Base-by-base conservation (phyloP, 2,888 invertebrate species). In the Lasioglossum pauxillum region DNA sequence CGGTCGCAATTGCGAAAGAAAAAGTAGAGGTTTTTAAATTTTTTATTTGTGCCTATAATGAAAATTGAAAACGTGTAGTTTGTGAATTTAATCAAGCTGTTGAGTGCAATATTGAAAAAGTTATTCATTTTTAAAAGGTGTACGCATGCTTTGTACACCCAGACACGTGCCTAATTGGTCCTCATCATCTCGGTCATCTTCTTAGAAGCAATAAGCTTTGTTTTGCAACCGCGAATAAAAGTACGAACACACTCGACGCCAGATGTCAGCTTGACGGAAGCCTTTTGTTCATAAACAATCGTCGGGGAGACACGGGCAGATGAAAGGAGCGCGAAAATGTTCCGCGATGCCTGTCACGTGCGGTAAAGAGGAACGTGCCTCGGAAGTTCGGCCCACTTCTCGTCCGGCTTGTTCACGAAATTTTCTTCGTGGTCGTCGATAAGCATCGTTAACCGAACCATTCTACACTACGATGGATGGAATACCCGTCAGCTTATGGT, bases 321-420 rank as follows among this genome's bases (percentile, higher is more conserved):
- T 71, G 75, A 86, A 83, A 64, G 38, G 41, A 38, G 74, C 79
- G 72, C 78, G 80, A 41, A 78, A 75, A 78, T 76, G 27, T 80
- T 80, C 71, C 38, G 35, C 76, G 38, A 89, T 80, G 73, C 83
- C n/a, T 14, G 78, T 90, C 85, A 89, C 86, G 90, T 74, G 87
- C 84, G 38, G 41, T 72, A 79, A 81, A 88, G 82, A 80, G 83
- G 84, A 78, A 90, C 86, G 87, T 82, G 84, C n/a, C 46, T 60
- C 87, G 90, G 91, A 91, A 91, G 87, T 90, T 87, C 71, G 87
- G 84, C 84, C 87, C 83, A 83, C 83, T 87, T 87, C 73, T 67
- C 78, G 67, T 23, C 27, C 44, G 38, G 53, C 41, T 53, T 41
- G 78, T 72, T 75, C 83, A 78, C 84, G 79, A 90, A 84, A 83